A percentile compares a stretch with the other conserved stretches of the same genome.
These are phyloP conservation scores for Ceratoteleas bidentatus DNA, from an alignment of 1,140 invertebrate species.

Conservation along the genomic window DNA sequence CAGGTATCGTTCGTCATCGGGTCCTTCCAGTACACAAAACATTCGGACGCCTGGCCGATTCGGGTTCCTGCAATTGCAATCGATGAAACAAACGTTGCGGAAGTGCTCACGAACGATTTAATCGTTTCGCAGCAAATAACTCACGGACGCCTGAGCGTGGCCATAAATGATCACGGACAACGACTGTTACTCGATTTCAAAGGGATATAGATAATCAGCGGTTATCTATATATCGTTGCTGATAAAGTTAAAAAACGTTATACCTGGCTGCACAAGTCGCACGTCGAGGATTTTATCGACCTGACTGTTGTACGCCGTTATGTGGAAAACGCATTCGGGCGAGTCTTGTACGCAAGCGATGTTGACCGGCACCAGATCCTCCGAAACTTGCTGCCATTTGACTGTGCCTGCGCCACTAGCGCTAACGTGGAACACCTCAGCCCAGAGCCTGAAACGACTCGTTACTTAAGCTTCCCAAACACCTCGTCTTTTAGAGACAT, in stretches of 20 bases:
- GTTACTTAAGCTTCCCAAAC: slow-evolving; percentile 54
- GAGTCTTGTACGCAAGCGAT: slow-evolving; percentile 98
- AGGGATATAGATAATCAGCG: too few species aligned
- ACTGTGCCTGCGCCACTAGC: slow-evolving; percentile 93
- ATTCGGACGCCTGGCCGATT: slow-evolving; percentile 98
- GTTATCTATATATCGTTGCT: too few species aligned
- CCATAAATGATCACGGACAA: slow-evolving; percentile 10
- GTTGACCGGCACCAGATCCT: slow-evolving; percentile 98
- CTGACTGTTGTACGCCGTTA: slow-evolving; percentile 98
- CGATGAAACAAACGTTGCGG: slow-evolving; percentile 7
- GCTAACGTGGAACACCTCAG: slow-evolving; percentile 98
- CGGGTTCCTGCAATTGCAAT: slow-evolving; percentile 89
- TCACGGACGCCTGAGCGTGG: neutral
- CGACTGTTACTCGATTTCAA: neutral
- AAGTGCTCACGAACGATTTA: neutral
- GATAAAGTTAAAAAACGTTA: slow-evolving; percentile 2
- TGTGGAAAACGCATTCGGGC: slow-evolving; percentile 97
- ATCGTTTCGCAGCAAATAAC: slow-evolving; percentile 6
- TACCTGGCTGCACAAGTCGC: slow-evolving; percentile 97
- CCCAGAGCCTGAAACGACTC: too few species aligned
- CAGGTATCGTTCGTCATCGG: slow-evolving; percentile 98
- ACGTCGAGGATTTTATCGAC: slow-evolving; percentile 99
- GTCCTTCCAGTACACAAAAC: slow-evolving; percentile 99
- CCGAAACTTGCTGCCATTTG: slow-evolving; percentile 98
- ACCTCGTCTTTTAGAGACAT: slow-evolving; percentile 2